A percentile compares a stretch with the other conserved stretches of the same genome.
These are phyloP conservation scores for Pristionchus japonicus DNA, from an alignment of 2,888 invertebrate species.

Conservation along the genomic window DNA sequence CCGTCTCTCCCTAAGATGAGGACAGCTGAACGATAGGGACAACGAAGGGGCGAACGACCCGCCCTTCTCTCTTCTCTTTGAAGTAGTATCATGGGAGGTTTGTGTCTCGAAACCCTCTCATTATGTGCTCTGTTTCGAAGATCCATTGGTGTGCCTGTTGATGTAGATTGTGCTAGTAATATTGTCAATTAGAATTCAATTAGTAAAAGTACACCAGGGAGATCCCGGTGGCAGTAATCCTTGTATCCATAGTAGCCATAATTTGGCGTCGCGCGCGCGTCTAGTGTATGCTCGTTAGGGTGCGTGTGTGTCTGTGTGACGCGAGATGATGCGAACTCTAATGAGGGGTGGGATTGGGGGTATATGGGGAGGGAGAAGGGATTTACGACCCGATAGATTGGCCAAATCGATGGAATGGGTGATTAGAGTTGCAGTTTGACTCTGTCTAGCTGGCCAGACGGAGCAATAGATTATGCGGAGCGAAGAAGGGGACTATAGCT, in stretches of 20 bases:
- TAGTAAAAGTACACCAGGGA: no score
- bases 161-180: no score
- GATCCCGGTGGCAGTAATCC: no score
- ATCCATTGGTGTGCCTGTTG: no score
- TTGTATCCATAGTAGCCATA: no score
- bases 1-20: constrained; percentile 10
- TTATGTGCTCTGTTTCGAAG: no score
- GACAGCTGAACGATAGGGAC: neutral
- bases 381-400: neutral
- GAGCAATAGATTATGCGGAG: no score
- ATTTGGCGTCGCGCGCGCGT: neutral
- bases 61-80: neutral
- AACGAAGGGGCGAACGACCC: neutral
- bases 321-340: neutral
- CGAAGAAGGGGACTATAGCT: neutral
- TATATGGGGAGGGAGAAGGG: neutral
- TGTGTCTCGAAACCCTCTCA: no score
- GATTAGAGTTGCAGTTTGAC: neutral
- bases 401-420: neutral
- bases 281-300: neutral
- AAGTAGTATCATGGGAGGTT: neutral
- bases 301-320: neutral
- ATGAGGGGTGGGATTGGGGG: neutral
- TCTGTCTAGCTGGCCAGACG: neutral
- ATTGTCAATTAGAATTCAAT: no score